phyloP scores from a whole-genome alignment of 1,140 invertebrate species.

The Portunus trituberculatus region DNA sequence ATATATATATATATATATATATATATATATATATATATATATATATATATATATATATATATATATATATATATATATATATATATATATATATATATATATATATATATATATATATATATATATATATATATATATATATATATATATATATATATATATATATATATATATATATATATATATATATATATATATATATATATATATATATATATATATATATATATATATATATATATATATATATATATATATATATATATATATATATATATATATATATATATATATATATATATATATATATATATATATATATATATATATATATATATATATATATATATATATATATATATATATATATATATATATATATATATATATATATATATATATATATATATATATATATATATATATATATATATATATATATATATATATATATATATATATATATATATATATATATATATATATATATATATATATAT shows the following conservation, averaged over 20 bases:
- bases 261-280: constrained; percentile 5
- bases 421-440: no score
- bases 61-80: no score
- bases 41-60: no score
- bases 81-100: no score
- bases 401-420: not conserved
- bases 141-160: not conserved
- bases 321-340: not conserved
- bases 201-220: not conserved
- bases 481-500: not conserved
- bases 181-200: constrained; percentile 28
- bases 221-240: not conserved
- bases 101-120: not conserved
- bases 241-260: not conserved
- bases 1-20: no score
- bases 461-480: not conserved
- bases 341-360: not conserved
- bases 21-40: no score
- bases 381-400: constrained; percentile 7
- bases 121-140: not conserved
- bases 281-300: constrained; percentile 15
- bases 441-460: constrained; percentile 5
- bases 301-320: not conserved
- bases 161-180: not conserved
- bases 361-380: not conserved